Percentiles rank a stretch among this genome's conserved stretches.
phyloP scores from a whole-genome alignment of 23 tunicate genomes.

The Trididemnum clinides region DNA sequence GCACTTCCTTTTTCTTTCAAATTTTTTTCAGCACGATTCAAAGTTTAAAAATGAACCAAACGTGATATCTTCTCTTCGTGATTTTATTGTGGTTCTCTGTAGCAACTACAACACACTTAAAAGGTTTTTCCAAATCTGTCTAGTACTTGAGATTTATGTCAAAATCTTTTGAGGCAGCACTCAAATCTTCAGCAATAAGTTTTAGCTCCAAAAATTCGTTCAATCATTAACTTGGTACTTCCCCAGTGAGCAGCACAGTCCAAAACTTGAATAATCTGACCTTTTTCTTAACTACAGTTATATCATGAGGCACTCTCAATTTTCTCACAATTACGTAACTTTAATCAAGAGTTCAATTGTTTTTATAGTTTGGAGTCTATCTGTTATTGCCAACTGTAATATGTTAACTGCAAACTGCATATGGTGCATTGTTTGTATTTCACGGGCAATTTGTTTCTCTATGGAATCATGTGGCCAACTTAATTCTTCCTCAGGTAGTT shows the following conservation, averaged over 20 bases:
- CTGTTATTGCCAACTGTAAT: not conserved
- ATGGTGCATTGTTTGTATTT: not conserved
- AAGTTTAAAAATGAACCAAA: not conserved
- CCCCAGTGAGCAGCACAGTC: not conserved
- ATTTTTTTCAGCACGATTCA: not conserved
- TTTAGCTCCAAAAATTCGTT: not conserved
- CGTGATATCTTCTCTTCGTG: not conserved
- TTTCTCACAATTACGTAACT: not conserved
- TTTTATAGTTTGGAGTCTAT: not conserved
- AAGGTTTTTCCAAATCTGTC: no score
- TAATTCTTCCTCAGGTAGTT: not conserved
- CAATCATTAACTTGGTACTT: not conserved
- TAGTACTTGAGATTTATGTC: no score
- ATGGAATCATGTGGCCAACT: not conserved
- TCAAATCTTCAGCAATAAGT: not conserved
- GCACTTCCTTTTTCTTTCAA: not conserved
- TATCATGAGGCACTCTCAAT: not conserved
- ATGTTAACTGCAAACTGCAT: no score
- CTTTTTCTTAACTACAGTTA: not conserved
- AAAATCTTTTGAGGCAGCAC: not conserved
- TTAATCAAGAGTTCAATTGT: not conserved
- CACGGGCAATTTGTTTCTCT: not conserved
- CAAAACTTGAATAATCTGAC: not conserved
- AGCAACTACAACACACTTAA: not conserved
- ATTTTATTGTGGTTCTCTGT: not conserved